Evolutionary conservation across 2,797 vertebrate genomes (phyloP).

Genomic region (Enteromius mattozi): DNA sequence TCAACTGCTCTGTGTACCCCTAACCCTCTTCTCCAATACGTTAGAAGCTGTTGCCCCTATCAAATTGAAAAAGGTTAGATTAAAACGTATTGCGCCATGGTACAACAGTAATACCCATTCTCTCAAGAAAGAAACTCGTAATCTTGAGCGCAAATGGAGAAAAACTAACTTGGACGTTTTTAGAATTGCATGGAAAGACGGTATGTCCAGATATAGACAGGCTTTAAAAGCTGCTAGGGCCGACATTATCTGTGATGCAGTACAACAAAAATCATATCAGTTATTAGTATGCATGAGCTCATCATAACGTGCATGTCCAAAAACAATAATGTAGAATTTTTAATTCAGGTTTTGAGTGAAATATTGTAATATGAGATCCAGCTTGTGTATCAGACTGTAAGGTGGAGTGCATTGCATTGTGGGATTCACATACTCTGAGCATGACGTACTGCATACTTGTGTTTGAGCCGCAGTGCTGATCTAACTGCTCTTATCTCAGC

Average conservation of each 20-base stretch:
- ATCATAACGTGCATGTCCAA: not conserved
- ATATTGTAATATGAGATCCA: not conserved
- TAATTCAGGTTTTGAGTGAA: not conserved
- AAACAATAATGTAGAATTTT: not conserved
- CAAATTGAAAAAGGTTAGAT: too few species aligned
- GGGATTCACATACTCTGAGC: not conserved
- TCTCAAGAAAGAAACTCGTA: too few species aligned
- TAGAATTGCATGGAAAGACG: too few species aligned
- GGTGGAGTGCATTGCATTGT: not conserved
- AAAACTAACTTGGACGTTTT: too few species aligned
- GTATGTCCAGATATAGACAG: too few species aligned
- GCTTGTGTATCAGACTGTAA: not conserved
- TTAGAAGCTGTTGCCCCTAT: too few species aligned
- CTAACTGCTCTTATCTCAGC: not conserved
- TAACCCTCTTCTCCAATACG: too few species aligned
- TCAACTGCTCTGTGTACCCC: too few species aligned
- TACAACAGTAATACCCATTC: too few species aligned
- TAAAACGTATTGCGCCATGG: too few species aligned
- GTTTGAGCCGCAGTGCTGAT: not conserved
- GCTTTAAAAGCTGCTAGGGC: too few species aligned
- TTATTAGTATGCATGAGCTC: not conserved
- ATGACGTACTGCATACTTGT: not conserved
- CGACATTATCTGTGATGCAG: not conserved
- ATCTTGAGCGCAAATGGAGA: too few species aligned
- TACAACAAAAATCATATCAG: not conserved